phyloP scores from a whole-genome alignment of 2,888 invertebrate species.

The Drosophila suboccidentalis region DNA sequence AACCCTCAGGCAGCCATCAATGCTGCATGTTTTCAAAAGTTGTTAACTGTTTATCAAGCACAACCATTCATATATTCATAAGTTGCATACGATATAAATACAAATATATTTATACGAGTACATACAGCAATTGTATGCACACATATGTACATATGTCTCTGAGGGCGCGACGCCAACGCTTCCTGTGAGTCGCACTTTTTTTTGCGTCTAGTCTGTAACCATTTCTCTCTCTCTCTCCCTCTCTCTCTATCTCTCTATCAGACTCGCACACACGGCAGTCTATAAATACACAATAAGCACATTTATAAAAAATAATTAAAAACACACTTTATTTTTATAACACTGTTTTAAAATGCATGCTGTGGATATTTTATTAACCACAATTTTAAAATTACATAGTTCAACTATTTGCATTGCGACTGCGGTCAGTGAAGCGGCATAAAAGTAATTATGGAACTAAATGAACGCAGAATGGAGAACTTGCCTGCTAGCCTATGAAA shows the following conservation, averaged over 20 bases:
- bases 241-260: not conserved
- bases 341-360: constrained; percentile 7
- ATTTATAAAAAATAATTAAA: constrained; percentile 13
- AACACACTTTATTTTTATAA: constrained; percentile 3
- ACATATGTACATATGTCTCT: constrained; percentile 6
- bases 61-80: constrained; percentile 58
- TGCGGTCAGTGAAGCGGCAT: constrained; percentile 17
- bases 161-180: constrained; percentile 10
- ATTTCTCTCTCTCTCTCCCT: not conserved
- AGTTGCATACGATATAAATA: constrained; percentile 13
- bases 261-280: not conserved
- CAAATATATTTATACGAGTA: not conserved
- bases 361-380: constrained; percentile 18
- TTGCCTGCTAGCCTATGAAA: not conserved
- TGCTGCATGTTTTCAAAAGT: constrained; percentile 58
- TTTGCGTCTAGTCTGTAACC: not conserved
- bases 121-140: constrained; percentile 1
- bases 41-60: constrained; percentile 47
- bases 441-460: not conserved
- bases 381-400: constrained; percentile 8
- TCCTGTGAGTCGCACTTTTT: not conserved
- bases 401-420: not conserved
- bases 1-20: constrained; percentile 51
- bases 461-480: not conserved
- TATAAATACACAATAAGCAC: constrained; percentile 40